Conservation (phyloP, 1,140 invertebrate species). For the Melanaphis sacchari region DNA sequence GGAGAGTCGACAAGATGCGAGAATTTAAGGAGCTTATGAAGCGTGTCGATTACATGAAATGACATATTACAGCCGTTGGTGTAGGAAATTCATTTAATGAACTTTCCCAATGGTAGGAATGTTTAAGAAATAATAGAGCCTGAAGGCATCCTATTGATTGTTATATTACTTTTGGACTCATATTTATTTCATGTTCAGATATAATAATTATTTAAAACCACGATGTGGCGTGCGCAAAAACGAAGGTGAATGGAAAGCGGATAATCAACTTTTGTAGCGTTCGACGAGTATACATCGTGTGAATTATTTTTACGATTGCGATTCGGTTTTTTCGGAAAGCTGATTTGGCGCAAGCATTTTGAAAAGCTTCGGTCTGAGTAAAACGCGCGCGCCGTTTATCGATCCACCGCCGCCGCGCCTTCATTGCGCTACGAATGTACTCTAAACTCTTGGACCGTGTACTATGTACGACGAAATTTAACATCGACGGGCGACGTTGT, state of each 20-base stretch:
- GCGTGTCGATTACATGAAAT: neutral
- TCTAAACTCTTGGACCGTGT: neutral
- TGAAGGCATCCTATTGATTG: neutral
- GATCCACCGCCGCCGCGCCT: constrained; percentile 8
- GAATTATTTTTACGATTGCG: neutral
- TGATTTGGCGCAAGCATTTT: neutral
- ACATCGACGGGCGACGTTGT: neutral
- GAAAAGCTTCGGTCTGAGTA: neutral
- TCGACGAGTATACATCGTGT: neutral
- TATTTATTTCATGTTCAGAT: neutral
- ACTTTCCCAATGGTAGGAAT: neutral
- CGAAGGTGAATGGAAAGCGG: neutral
- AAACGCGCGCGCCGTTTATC: constrained; percentile 24
- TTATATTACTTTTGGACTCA: neutral
- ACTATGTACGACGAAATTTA: neutral
- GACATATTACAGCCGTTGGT: neutral
- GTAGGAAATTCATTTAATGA: neutral
- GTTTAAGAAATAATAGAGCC: neutral
- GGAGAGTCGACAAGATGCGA: neutral
- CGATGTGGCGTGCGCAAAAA: neutral
- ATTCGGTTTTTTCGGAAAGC: neutral
- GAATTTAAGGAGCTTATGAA: neutral
- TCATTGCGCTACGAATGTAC: neutral
- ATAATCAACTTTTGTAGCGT: neutral
- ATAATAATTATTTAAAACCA: neutral